Base-by-base conservation (phyloP, 2,113 vertebrate genomes). In the Myodes glareolus region DNA sequence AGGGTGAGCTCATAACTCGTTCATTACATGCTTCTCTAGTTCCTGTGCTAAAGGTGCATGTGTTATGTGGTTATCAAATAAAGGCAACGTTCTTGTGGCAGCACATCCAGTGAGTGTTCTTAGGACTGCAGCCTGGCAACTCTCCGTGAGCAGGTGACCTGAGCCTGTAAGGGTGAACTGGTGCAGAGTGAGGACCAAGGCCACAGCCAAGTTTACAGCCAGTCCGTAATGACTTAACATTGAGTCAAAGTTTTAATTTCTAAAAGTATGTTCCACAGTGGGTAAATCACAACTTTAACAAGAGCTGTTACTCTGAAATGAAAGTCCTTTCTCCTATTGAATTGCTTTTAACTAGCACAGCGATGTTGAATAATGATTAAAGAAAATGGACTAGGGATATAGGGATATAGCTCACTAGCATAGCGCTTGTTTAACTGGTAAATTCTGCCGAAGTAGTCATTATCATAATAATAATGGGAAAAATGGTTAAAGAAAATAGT, bases 401-500 rank as follows among this genome's bases (percentile, higher is more conserved):
- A 25, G 50, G 47, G 10, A 52, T 81, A 25, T 55, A 25, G 50
- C 78, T 55, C 77, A 55, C 29, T 78, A 33, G 47, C 52, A 19
- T 21, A 52, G 76, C 9, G 91, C 78, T n/a, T 58, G 78, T 36
- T 81, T 81, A 81, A 13, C 78, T n/a, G 13, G 33, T 1, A 3
- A n/a, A n/a, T n/a, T 58, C 52, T 58, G 33, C 10, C 19, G 5
- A 25, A 25, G 7, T n/a, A n/a, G 21, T n/a, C 17, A 45, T n/a
- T 10, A 42, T 42, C 21, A 12, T 36, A 58, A 7, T 25, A 36
- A 55, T 58, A 36, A 52, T 52, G 19, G 50, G n/a, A 63, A 42
- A 94, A 65, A 93, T 75, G 90, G 90, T 90, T 97, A 67, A 87
- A 91, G 88, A 89, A 92, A 93, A 58, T 78, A 50, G 87, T 92